Conservation (phyloP, 2,797 vertebrate species). For the Emydoidea blandingii region DNA sequence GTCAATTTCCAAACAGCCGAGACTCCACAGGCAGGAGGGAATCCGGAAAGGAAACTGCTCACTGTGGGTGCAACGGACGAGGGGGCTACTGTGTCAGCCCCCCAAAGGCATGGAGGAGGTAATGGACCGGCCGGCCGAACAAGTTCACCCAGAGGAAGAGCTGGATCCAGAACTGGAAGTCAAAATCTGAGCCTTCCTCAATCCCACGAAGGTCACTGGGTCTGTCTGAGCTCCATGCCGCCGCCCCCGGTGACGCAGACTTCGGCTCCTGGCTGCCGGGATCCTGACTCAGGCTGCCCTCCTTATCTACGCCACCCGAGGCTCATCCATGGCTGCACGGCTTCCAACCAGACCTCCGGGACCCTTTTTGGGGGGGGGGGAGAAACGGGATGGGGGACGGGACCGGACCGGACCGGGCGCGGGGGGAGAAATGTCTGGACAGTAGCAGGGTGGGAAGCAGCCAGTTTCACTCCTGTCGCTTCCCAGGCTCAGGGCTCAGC, state of each 20-base stretch:
- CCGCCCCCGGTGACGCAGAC: not conserved
- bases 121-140: conserved; percentile 63
- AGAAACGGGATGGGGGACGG: too few relatives aligned
- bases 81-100: conserved; percentile 45
- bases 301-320: not conserved
- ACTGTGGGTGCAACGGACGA: not conserved
- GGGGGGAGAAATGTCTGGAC: not conserved
- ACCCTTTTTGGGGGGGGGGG: not conserved
- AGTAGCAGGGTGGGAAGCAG: not conserved
- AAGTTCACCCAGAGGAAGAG: conserved; percentile 73
- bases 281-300: not conserved
- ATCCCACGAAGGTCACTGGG: not conserved
- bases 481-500: not conserved
- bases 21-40: not conserved
- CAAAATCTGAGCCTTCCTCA: conserved; percentile 10
- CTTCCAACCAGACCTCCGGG: conserved; percentile 6
- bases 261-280: not conserved
- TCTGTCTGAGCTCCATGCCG: not conserved
- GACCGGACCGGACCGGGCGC: too few relatives aligned
- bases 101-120: conserved; percentile 29
- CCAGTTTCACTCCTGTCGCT: not conserved
- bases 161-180: conserved; percentile 76
- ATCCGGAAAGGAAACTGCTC: conserved; percentile 5
- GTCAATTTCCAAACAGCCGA: not conserved
- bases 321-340: not conserved